phyloP scores from a whole-genome alignment of 2,113 vertebrate species.

The Pseudolaguvia tuberculata region DNA sequence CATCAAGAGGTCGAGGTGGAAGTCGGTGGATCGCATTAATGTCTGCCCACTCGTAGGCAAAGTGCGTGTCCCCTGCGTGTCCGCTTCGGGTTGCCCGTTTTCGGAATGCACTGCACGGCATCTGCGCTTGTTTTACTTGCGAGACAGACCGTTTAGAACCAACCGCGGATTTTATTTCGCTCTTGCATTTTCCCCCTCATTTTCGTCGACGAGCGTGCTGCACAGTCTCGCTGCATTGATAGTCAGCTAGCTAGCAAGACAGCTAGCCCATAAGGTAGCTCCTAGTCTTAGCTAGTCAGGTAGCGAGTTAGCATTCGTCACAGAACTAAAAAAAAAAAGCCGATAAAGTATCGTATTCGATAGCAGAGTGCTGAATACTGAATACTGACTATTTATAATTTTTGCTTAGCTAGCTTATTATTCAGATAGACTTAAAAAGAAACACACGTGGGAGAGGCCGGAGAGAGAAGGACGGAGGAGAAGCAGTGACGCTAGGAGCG shows the following conservation, averaged over 20 bases:
- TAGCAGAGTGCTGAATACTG: constrained; percentile 37
- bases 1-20: constrained; percentile 65
- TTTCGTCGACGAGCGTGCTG: constrained; percentile 22
- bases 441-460: constrained; percentile 57
- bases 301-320: constrained; percentile 48
- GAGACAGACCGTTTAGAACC: constrained; percentile 40
- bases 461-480: constrained; percentile 68
- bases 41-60: constrained; percentile 63
- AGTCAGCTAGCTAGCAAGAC: constrained; percentile 55
- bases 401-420: not conserved
- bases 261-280: constrained; percentile 53
- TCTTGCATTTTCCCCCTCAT: constrained; percentile 13
- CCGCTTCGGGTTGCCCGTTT: constrained; percentile 67
- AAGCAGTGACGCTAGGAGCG: constrained; percentile 70
- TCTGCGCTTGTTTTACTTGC: constrained; percentile 43
- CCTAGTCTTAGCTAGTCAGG: constrained; percentile 27
- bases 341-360: constrained; percentile 40
- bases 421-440: not conserved
- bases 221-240: constrained; percentile 59
- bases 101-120: constrained; percentile 59
- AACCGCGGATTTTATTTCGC: constrained; percentile 24
- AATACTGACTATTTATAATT: constrained; percentile 17
- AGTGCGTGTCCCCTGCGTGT: constrained; percentile 77
- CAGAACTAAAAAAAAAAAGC: not conserved
- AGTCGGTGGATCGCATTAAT: constrained; percentile 64